Conservation (phyloP, 2,797 vertebrate species). For the Fratercula arctica region DNA sequence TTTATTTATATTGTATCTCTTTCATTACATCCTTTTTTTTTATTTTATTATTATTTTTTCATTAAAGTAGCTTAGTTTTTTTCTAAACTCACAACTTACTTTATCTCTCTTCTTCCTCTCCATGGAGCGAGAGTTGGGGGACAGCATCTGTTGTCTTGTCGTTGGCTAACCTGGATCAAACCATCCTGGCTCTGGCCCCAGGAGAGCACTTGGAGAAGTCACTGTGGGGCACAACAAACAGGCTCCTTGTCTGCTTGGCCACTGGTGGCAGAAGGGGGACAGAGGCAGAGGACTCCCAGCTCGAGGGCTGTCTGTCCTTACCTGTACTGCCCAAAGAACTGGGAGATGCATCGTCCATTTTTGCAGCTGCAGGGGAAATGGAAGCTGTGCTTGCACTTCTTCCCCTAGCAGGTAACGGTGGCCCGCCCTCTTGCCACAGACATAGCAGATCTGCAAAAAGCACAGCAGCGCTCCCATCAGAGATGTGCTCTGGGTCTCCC, state of each 20-base stretch:
- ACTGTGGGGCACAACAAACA: not conserved
- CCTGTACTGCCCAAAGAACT: not conserved
- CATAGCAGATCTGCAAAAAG: not conserved
- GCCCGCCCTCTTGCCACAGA: not conserved
- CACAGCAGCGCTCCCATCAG: not conserved
- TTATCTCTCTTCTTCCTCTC: no score
- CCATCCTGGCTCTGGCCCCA: not conserved
- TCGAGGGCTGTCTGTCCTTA: not conserved
- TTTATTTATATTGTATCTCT: no score
- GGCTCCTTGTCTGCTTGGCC: not conserved
- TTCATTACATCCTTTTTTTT: no score
- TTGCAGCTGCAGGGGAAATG: not conserved
- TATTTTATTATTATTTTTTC: no score
- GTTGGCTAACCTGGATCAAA: no score
- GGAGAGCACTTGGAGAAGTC: not conserved
- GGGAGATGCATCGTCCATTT: not conserved
- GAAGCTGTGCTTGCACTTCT: not conserved
- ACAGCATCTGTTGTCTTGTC: no score
- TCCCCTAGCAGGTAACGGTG: not conserved
- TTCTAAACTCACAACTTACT: no score
- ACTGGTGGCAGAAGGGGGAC: not conserved
- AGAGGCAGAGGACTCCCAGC: not conserved
- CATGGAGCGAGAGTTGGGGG: no score
- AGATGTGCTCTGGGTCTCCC: not conserved
- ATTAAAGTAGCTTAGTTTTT: no score